Evolutionary conservation across 2,888 invertebrate genomes (phyloP), one percentile per base, ranked within the genome.

Genomic region (Amphipyra berbera): DNA sequence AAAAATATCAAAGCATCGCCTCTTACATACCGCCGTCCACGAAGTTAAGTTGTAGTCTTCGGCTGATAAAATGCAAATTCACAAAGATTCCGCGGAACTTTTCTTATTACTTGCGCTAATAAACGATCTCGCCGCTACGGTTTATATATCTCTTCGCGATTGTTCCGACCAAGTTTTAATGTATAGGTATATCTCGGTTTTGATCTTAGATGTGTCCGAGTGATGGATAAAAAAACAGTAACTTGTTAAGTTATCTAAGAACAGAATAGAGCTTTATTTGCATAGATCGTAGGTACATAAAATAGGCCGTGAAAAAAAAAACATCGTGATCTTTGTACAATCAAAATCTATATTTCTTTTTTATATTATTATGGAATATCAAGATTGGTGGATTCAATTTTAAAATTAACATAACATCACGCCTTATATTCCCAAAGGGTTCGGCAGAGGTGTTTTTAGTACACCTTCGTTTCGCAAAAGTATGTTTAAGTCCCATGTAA

Each of bases 11-110:
- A n/a, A 42, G 30, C 59, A 41, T 76, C 77, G 27, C 33, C 60
- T 37, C 47, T 21, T 83, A 37, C 15, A 73, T 81, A 79, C 59
- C 21, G 10, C 83, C 82, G 53, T 83, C 85, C 89, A 47, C 73
- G 65, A 75, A 90, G 86, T 77, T 89, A 90, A 90, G 91, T 92
- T 90, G 90, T 91, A 89, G 90, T 91, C 91, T 88, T 87, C 82
- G 84, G 88, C 90, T 89, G 93, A 93, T 93, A 93, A 93, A 92
- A 93, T 93, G 93, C 92, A 93, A 93, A 93, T 93, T 90, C 81
- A 69, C 86, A 76, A 87, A 91, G 90, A 93, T 92, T 93, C 88
- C 83, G 85, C 89, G 82, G 86, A 93, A 93, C 91, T 93, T 94
- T 92, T 92, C 92, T 93, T 93, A 93, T 93, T 93, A 91, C 92